Evolutionary conservation across 2,797 vertebrate species (phyloP).

Genomic region (Falco concolor): DNA sequence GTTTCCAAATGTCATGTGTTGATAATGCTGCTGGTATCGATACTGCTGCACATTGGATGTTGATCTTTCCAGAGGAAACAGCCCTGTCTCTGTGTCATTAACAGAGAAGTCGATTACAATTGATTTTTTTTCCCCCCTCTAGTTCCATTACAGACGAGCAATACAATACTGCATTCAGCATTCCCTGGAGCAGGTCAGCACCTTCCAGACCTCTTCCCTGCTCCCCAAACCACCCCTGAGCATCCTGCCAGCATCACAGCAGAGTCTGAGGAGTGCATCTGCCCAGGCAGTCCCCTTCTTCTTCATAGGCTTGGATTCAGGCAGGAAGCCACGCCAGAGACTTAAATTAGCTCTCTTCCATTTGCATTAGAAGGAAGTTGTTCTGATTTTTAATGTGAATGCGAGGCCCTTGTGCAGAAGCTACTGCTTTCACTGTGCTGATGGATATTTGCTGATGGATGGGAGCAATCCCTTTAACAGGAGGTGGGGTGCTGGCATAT

Average conservation of each 20-base stretch:
- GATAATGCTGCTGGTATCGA: not conserved
- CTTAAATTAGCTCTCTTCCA: not conserved
- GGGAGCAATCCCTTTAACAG: not conserved
- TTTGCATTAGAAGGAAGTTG: not conserved
- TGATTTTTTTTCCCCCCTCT: not conserved
- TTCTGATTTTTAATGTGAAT: not conserved
- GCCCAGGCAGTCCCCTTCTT: not conserved
- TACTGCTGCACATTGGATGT: not conserved
- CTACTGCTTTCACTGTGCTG: not conserved
- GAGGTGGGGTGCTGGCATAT: not conserved
- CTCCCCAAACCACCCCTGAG: not conserved
- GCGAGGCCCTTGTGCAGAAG: not conserved
- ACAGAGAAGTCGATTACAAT: slow-evolving; percentile 35
- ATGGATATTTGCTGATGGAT: not conserved
- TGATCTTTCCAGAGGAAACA: slow-evolving; percentile 19
- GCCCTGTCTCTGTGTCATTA: slow-evolving; percentile 38
- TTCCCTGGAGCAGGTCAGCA: slow-evolving; percentile 25
- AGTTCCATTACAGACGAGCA: slow-evolving; percentile 42
- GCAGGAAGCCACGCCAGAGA: not conserved
- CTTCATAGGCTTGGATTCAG: not conserved
- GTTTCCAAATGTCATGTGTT: slow-evolving; percentile 16
- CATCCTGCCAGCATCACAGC: not conserved
- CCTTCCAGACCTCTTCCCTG: not conserved
- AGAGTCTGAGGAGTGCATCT: not conserved
- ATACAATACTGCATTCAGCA: not conserved